Percentiles rank a stretch among this genome's conserved stretches.
phyloP scores from a whole-genome alignment of 2,888 invertebrate genomes.

The Meloe dianella region DNA sequence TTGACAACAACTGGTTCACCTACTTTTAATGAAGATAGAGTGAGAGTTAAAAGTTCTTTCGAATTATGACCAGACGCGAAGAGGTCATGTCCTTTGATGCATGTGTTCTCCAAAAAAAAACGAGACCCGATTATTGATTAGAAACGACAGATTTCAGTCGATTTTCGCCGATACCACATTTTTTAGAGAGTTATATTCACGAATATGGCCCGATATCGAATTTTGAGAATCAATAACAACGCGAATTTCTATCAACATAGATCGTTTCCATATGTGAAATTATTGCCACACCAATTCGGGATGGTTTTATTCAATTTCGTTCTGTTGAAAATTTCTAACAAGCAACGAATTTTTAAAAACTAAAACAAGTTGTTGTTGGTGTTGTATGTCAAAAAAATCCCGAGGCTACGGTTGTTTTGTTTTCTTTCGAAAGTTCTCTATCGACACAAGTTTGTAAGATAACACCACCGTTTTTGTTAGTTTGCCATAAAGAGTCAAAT shows the following conservation, averaged over 20 bases:
- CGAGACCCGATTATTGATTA: not conserved
- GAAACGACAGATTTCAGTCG: no score
- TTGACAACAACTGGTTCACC: constrained; percentile 47
- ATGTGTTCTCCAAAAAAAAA: not conserved
- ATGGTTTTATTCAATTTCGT: no score
- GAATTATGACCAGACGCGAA: not conserved
- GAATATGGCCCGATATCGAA: no score
- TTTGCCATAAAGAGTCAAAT: not conserved
- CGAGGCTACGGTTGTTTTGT: not conserved
- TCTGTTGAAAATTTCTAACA: no score
- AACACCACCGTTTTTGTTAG: not conserved
- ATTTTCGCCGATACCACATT: not conserved
- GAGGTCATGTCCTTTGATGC: not conserved
- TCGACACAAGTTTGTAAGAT: not conserved
- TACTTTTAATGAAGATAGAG: constrained; percentile 43
- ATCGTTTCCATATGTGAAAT: no score
- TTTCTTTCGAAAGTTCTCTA: constrained; percentile 9
- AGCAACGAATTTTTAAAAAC: no score
- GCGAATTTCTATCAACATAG: no score
- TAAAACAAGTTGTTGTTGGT: not conserved
- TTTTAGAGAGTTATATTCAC: not conserved
- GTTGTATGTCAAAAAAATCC: constrained; percentile 1
- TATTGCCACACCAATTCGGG: no score
- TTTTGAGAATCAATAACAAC: no score
- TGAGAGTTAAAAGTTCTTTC: constrained; percentile 43